These are phyloP conservation scores for Diachrysia chrysitis DNA, from an alignment of 2,888 invertebrate species.

Conservation along the genomic window DNA sequence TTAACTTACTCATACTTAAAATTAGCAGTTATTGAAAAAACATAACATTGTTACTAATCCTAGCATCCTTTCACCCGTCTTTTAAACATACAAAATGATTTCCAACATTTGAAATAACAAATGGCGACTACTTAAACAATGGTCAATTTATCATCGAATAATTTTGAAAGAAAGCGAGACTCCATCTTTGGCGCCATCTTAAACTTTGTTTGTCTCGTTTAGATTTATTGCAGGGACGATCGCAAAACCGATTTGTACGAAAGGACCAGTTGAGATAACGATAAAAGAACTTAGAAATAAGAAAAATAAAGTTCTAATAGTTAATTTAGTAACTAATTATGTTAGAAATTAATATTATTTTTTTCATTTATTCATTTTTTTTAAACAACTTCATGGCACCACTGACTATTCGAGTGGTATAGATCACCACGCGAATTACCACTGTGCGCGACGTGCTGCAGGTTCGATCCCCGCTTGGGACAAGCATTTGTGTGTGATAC, in stretches of 20 bases:
- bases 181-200: slow-evolving; percentile 56
- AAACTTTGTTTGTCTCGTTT: slow-evolving; percentile 54
- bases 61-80: slow-evolving; percentile 1
- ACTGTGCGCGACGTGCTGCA: too few relatives aligned
- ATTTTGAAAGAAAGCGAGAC: slow-evolving; percentile 50
- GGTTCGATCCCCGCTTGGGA: too few relatives aligned
- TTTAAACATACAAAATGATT: slow-evolving; percentile 30
- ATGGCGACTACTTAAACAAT: slow-evolving; percentile 40
- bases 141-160: slow-evolving; percentile 53
- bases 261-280: slow-evolving; percentile 9
- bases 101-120: slow-evolving; percentile 38
- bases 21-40: too few relatives aligned
- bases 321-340: too few relatives aligned
- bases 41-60: too few relatives aligned
- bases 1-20: too few relatives aligned
- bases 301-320: background rate
- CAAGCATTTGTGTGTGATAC: too few relatives aligned
- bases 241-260: background rate
- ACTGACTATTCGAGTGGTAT: too few relatives aligned
- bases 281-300: slow-evolving; percentile 6
- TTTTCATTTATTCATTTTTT: too few relatives aligned
- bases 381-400: too few relatives aligned
- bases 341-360: too few relatives aligned
- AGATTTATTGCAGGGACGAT: slow-evolving; percentile 49
- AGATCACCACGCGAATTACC: too few relatives aligned